Evolutionary conservation across 2,888 invertebrate genomes (phyloP).

Genomic region (Pachycephus smyrnensis): DNA sequence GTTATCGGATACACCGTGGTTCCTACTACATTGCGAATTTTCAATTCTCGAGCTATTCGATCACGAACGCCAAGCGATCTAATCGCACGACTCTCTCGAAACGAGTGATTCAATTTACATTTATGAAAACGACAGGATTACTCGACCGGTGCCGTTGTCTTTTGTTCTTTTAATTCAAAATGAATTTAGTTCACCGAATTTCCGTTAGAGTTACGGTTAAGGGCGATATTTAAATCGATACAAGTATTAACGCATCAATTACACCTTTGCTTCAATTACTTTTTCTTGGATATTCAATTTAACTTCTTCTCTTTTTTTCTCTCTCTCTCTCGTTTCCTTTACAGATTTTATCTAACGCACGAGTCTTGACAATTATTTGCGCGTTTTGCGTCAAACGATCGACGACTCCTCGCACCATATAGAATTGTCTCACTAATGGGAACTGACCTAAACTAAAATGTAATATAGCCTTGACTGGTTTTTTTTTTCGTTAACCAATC

Average conservation of each 20-base stretch:
- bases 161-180: background rate
- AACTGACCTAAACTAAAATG: background rate
- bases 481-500: background rate
- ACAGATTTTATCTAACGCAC: background rate
- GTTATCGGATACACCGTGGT: constrained; percentile 32
- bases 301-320: constrained; percentile 18
- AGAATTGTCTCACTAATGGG: background rate
- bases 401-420: background rate
- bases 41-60: constrained; percentile 56
- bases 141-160: background rate
- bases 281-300: constrained; percentile 10
- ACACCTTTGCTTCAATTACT: constrained; percentile 6
- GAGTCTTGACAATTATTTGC: background rate
- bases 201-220: background rate
- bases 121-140: background rate
- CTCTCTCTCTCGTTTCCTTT: constrained; percentile 12
- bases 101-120: background rate
- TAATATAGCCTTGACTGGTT: background rate
- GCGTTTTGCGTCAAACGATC: background rate
- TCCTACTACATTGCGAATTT: constrained; percentile 47
- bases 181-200: background rate
- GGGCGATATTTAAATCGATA: background rate
- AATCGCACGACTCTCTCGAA: background rate
- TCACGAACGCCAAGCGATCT: constrained; percentile 21
- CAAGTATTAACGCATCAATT: background rate